Base-by-base conservation (phyloP, 2,797 vertebrate species). In the Gobio occitaniae region DNA sequence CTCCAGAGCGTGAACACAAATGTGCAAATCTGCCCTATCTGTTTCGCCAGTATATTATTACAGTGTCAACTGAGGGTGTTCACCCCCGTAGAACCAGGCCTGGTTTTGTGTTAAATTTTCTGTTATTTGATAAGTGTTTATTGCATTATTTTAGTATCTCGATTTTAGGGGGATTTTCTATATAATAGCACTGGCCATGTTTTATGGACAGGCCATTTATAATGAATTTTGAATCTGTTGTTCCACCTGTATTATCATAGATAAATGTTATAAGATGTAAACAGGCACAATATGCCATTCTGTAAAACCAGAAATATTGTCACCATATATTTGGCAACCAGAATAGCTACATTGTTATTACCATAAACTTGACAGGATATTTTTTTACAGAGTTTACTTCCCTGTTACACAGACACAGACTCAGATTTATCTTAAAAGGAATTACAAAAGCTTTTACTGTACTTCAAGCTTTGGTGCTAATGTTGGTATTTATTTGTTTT, bases 401-500 rank as follows among this genome's bases (percentile, higher is more conserved):
- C 29, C 16, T 36, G 10, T 38, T 76, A 76, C 74, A 76, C 3
- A 11, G 16, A 50, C 70, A 2, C 29, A 29, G 69, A 25, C 21
- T 71, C 41, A 4, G 3, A 25, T 9, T 15, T 48, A 9, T 29
- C 25, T 50, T 32, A 50, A 17, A 32, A 29, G 48, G 17, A 32
- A 41, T 13, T 29, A 4, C 16, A 50, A 15, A 25, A 21, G 68
- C 29, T 4, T 56, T 59, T 6, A 16, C 19, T 78, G 12, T 15
- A 61, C 32, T 69, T 32, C 17, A 32, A 54, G 52, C 15, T 17
- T 19, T 44, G 75, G 56, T 21, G 36, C 32, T 69, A 66, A 66
- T 86, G 10, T 21, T 75, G 29, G 21, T 16, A 48, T 65, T 19
- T 69, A 54, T 83, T 69, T 89, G 50, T 69, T 48, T 77, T 68